A percentile compares a stretch with the other conserved stretches of the same genome.
These are phyloP conservation scores for Cyprinodon variegatus DNA, from an alignment of 2,113 vertebrate genomes.

Conservation along the genomic window DNA sequence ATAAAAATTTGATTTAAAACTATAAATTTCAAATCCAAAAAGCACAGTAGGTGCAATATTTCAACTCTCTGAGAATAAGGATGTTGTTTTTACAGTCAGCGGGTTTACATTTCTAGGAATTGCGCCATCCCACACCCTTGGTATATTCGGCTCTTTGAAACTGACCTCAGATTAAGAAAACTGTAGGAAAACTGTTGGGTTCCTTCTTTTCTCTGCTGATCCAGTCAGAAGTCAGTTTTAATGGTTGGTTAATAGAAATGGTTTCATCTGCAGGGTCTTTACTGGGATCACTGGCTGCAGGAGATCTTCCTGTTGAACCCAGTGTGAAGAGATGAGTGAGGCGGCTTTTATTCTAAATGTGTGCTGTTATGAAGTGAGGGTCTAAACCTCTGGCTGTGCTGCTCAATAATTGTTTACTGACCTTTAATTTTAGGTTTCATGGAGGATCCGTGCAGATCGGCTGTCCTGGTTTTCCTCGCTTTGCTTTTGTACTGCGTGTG, in stretches of 20 bases:
- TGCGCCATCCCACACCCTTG: no score
- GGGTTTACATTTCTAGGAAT: no score
- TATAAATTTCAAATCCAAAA: no score
- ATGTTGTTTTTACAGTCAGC: no score
- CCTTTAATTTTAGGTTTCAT: slow-evolving; percentile 58
- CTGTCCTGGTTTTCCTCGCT: slow-evolving; percentile 31
- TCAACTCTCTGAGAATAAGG: no score
- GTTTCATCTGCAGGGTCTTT: not conserved
- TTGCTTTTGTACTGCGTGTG: slow-evolving; percentile 40
- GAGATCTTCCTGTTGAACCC: slow-evolving; percentile 5
- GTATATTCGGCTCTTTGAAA: no score
- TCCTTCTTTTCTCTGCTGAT: no score
- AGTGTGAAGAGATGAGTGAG: not conserved
- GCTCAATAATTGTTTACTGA: slow-evolving; percentile 66
- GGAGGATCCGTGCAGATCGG: slow-evolving; percentile 37
- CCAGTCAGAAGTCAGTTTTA: no score
- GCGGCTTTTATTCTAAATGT: slow-evolving; percentile 18
- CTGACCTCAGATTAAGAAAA: no score
- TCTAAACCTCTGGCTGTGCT: slow-evolving; percentile 15
- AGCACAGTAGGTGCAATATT: no score
- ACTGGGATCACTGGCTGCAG: not conserved
- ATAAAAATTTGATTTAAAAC: no score
- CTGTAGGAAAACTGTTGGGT: no score
- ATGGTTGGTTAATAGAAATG: not conserved
- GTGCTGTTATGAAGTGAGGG: slow-evolving; percentile 26